Percentiles rank a stretch among this genome's conserved stretches.
Evolutionary conservation across 1,140 invertebrate genomes (phyloP).

Genomic region (Caerostris darwini): DNA sequence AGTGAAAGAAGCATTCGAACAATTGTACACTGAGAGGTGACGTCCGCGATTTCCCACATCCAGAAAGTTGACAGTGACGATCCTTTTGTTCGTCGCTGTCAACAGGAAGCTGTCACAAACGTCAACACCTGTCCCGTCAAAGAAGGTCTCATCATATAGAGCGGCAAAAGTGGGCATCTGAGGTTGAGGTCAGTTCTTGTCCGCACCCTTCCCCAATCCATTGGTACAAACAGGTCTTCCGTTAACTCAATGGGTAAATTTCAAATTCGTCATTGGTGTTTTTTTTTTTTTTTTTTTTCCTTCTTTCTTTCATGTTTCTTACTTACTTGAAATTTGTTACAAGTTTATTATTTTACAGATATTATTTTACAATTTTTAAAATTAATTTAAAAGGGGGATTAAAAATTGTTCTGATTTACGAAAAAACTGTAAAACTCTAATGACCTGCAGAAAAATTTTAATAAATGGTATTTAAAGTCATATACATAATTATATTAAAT

Average conservation of each 20-base stretch:
- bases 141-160: not conserved
- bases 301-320: too few species aligned
- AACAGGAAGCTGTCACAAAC: slow-evolving; percentile 36
- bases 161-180: not conserved
- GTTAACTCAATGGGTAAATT: not conserved
- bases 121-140: not conserved
- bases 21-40: not conserved
- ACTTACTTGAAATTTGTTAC: too few species aligned
- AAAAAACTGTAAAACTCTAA: too few species aligned
- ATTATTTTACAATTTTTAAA: too few species aligned
- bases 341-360: too few species aligned
- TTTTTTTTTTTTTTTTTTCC: too few species aligned
- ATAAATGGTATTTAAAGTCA: too few species aligned
- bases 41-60: not conserved
- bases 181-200: not conserved
- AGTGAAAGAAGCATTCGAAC: not conserved
- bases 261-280: not conserved
- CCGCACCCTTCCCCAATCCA: too few species aligned
- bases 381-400: too few species aligned
- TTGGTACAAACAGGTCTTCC: not conserved
- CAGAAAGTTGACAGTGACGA: slow-evolving; percentile 22
- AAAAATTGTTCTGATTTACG: too few species aligned
- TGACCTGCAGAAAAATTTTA: too few species aligned
- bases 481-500: too few species aligned
- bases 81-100: not conserved